Evolutionary conservation across 2,888 invertebrate species (phyloP).

Genomic region (Erynnis tages): DNA sequence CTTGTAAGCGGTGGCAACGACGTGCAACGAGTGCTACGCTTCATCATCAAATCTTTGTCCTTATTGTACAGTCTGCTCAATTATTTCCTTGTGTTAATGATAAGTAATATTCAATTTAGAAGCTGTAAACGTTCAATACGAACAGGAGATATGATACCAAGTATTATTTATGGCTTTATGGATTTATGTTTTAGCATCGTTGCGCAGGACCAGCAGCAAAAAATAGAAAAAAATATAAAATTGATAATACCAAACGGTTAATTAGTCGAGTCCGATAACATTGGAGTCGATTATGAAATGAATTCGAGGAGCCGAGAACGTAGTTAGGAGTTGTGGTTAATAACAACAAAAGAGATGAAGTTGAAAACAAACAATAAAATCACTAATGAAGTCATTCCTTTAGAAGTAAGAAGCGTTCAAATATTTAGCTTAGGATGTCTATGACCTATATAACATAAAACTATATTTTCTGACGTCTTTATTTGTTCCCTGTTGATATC

Average conservation of each 20-base stretch:
- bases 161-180: neutral
- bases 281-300: no score
- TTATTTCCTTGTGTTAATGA: conserved; percentile 7
- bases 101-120: conserved; percentile 4
- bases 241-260: no score
- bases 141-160: conserved; percentile 4
- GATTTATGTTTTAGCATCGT: neutral
- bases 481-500: conserved; percentile 17
- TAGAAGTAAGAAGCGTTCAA: conserved; percentile 5
- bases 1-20: neutral
- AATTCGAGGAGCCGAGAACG: no score
- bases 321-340: no score
- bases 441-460: conserved; percentile 3
- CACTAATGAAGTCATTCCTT: conserved; percentile 18
- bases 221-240: no score
- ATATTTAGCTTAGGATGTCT: neutral
- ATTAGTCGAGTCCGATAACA: no score
- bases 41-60: conserved; percentile 14
- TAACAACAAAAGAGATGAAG: no score
- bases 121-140: neutral
- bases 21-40: conserved; percentile 5
- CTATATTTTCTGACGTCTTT: conserved; percentile 22
- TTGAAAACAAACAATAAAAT: conserved; percentile 16
- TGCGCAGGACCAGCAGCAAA: neutral
- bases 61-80: conserved; percentile 12